Percentiles rank a stretch among this genome's conserved stretches.
Conservation (phyloP, 2,888 invertebrate genomes). For the Coremacera marginata region DNA sequence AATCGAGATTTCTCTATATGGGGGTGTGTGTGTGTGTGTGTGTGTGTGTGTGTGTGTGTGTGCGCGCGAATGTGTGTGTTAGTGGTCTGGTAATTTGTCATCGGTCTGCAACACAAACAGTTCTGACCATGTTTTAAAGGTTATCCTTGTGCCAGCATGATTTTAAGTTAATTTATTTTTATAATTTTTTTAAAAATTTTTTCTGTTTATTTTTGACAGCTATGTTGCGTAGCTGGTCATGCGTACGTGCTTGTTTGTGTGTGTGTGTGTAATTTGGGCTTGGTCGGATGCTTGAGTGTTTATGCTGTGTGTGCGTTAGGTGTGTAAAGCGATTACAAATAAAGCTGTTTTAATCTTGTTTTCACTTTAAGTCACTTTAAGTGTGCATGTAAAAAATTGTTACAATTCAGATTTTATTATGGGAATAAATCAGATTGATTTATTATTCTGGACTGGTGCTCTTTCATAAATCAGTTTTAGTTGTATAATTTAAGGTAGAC, state of each 20-base stretch:
- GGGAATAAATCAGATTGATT: background rate
- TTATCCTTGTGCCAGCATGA: background rate
- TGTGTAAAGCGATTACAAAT: background rate
- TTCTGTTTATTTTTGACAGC: background rate
- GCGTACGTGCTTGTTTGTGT: background rate
- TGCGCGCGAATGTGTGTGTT: background rate
- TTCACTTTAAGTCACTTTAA: background rate
- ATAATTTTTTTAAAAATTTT: background rate
- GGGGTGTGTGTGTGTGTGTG: too few species aligned
- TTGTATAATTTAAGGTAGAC: too few species aligned
- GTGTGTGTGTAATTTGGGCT: background rate
- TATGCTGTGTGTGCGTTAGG: too few species aligned
- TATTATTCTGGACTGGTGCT: background rate
- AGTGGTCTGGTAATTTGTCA: slow-evolving; percentile 14
- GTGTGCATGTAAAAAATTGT: background rate
- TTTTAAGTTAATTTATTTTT: slow-evolving; percentile 22
- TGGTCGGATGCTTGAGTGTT: background rate
- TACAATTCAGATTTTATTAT: background rate
- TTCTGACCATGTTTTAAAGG: background rate
- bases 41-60: background rate
- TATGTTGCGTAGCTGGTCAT: background rate
- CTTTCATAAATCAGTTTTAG: too few species aligned
- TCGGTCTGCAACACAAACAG: slow-evolving; percentile 4
- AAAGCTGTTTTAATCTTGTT: background rate
- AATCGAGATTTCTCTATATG: background rate